Evolutionary conservation across 2,113 vertebrate genomes (phyloP), one percentile per base, ranked within the genome.

Genomic region (Peucedramus taeniatus): DNA sequence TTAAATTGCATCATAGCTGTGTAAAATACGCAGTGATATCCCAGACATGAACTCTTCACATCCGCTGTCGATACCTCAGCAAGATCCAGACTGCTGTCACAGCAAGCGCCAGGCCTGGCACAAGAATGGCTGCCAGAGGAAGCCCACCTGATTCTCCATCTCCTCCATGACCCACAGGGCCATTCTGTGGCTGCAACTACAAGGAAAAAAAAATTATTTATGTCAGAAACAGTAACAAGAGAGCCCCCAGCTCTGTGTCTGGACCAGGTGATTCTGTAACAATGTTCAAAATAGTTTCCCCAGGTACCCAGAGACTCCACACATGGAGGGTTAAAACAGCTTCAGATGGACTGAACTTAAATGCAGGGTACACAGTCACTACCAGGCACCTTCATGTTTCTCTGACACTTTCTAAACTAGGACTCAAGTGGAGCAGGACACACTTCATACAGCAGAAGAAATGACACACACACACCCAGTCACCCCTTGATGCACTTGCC

Each of bases 181-280:
- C 98, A 77, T 98, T 98, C 40, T 98, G 98, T 71, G 97, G 92
- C 92, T 97, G 95, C 94, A 97, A 83, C 97, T 98, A 89, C 50
- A 97, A 97, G 39, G 31, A 64, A 82, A 94, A 94, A 93, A 72
- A 83, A 81, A 65, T 15, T 21, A 65, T 94, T 82, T 76, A 69
- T 53, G 69, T 95, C 76, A 94, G 51, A 93, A 49, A 22, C 23
- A 33, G 27, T 13, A n/a, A 54, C 9, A 64, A 50, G 13, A 85
- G 13, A 95, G 13, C 11, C 11, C 76, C 15, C 22, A 21, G n/a
- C n/a, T 63, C 39, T 57, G 42, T 7, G 18, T 44, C 50, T 71
- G 49, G 35, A 87, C 21, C 42, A 44, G 28, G 10, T 37, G 40
- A 9, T 28, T 90, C 79, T 44, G 35, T 37, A 63, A 71, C 8